Conservation (phyloP, 1,140 invertebrate species). For the Gryllus bimaculatus region DNA sequence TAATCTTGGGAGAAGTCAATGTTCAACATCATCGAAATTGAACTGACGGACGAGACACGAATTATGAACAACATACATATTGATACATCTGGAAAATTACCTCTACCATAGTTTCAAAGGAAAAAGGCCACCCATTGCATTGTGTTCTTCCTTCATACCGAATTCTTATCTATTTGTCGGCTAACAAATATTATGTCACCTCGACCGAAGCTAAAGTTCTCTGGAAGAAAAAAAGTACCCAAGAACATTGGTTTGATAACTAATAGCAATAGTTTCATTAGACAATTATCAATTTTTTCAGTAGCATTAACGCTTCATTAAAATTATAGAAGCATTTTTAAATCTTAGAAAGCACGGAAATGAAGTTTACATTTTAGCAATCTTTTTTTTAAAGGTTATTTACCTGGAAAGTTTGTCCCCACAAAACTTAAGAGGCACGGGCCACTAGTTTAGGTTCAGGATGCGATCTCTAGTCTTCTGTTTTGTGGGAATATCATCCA, state of each 20-base stretch:
- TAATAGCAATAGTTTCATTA: not conserved
- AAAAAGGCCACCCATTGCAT: conserved; percentile 80
- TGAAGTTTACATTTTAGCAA: no score
- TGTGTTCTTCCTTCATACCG: conserved; percentile 91
- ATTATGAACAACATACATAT: not conserved
- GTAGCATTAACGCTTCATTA: not conserved
- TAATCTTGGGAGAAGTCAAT: conserved; percentile 52
- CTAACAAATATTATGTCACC: conserved; percentile 82
- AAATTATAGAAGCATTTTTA: no score
- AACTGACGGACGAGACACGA: not conserved
- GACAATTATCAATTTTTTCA: not conserved
- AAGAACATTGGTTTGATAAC: not conserved
- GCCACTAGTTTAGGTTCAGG: conserved; percentile 68
- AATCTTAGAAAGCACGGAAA: no score
- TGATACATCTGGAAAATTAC: conserved; percentile 38
- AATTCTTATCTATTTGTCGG: conserved; percentile 83
- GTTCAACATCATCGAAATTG: not conserved
- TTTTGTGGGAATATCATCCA: conserved; percentile 45
- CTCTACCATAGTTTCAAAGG: conserved; percentile 87
- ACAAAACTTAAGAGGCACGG: conserved; percentile 84
- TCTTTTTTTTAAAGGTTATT: no score
- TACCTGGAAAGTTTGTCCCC: conserved; percentile 65
- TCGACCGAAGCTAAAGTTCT: conserved; percentile 79
- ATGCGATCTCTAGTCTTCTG: conserved; percentile 45
- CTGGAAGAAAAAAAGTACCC: conserved; percentile 36